These are phyloP conservation scores for Drymodes brunneopygia DNA, from an alignment of 2,113 vertebrate genomes.

Conservation along the genomic window DNA sequence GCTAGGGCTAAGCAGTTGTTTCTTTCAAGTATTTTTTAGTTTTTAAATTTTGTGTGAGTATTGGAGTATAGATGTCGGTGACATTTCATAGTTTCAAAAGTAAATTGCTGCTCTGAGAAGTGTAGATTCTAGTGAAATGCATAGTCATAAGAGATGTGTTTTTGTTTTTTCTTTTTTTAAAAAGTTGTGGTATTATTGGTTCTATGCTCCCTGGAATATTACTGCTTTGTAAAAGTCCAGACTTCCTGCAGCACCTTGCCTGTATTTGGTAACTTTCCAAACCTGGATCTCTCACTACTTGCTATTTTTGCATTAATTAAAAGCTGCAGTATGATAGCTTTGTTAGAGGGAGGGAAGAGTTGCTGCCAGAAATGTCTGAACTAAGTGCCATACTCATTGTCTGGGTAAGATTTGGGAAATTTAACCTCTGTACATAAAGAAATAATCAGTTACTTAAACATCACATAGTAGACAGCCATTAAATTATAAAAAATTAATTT, in stretches of 20 bases:
- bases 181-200: slow-evolving; percentile 87
- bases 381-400: slow-evolving; percentile 92
- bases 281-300: slow-evolving; percentile 77
- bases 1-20: slow-evolving; percentile 88
- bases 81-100: slow-evolving; percentile 90
- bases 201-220: slow-evolving; percentile 83
- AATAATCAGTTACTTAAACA: slow-evolving; percentile 87
- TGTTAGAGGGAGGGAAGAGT: slow-evolving; percentile 78
- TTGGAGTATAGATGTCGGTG: slow-evolving; percentile 85
- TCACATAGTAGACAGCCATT: slow-evolving; percentile 97
- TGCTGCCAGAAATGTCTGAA: slow-evolving; percentile 92
- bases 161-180: slow-evolving; percentile 71
- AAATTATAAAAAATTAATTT: slow-evolving; percentile 99
- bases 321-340: slow-evolving; percentile 80
- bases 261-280: slow-evolving; percentile 71
- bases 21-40: slow-evolving; percentile 85
- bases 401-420: slow-evolving; percentile 89
- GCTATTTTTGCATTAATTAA: slow-evolving; percentile 80
- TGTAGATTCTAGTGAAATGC: slow-evolving; percentile 83
- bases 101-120: slow-evolving; percentile 86
- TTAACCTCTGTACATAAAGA: slow-evolving; percentile 88
- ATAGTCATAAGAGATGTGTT: slow-evolving; percentile 79
- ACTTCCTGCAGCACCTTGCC: slow-evolving; percentile 76
- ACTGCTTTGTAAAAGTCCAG: slow-evolving; percentile 84
- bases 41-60: slow-evolving; percentile 83